Conservation (phyloP, 2,113 vertebrate species). For the Catharus minimus region DNA sequence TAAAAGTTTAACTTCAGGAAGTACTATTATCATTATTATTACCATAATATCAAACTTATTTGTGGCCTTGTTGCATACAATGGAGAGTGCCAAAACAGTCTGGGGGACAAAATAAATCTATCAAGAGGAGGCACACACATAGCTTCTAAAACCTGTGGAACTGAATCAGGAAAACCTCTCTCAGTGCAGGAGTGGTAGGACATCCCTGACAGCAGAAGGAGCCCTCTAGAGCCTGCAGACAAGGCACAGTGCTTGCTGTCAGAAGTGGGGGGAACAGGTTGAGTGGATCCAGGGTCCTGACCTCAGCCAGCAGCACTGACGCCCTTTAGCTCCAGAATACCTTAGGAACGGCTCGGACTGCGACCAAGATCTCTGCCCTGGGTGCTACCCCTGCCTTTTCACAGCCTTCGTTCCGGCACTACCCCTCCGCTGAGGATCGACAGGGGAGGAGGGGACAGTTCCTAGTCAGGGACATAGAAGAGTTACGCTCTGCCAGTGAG, state of each 20-base stretch:
- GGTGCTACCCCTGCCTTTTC: too few species aligned
- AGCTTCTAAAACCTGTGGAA: background rate
- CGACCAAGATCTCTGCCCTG: fast-evolving
- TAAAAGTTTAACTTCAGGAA: background rate
- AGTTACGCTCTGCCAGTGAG: background rate
- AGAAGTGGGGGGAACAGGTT: background rate
- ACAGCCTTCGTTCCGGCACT: too few species aligned
- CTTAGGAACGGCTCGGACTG: background rate
- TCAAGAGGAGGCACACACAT: background rate
- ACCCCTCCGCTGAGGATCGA: fast-evolving
- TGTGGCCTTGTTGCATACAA: background rate
- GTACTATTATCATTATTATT: background rate
- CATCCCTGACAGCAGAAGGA: background rate
- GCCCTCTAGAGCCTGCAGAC: background rate
- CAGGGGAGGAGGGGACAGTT: background rate
- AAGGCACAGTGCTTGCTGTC: background rate
- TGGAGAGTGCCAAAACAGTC: background rate
- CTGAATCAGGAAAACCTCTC: background rate
- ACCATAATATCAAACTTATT: background rate
- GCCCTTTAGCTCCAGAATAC: fast-evolving
- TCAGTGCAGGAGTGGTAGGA: background rate
- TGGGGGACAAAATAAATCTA: background rate
- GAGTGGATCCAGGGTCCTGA: background rate
- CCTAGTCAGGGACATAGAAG: background rate
- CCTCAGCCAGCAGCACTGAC: background rate